These are phyloP conservation scores for Poecilia velifera DNA, from an alignment of 2,797 vertebrate genomes.

Conservation along the genomic window DNA sequence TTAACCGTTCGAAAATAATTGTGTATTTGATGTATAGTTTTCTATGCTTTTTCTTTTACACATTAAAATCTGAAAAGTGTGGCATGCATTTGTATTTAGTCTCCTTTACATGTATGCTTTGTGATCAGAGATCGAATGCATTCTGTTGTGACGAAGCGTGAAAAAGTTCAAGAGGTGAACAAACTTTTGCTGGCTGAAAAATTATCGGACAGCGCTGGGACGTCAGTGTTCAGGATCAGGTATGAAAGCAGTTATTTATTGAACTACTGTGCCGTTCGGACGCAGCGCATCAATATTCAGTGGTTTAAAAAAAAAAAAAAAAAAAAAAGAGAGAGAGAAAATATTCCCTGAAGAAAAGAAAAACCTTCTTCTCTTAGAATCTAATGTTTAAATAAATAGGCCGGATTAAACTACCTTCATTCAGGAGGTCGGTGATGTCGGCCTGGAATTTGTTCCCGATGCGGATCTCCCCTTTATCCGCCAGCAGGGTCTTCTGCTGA, in stretches of 20 bases:
- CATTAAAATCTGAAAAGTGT: not conserved
- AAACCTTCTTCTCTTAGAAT: slow-evolving; percentile 15
- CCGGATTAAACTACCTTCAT: slow-evolving; percentile 83
- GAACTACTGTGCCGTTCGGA: too few species aligned
- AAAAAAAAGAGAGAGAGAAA: not conserved
- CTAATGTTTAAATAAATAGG: slow-evolving; percentile 5
- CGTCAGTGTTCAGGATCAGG: not conserved
- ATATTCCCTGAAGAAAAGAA: slow-evolving; percentile 24
- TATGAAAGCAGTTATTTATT: not conserved
- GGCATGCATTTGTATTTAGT: not conserved
- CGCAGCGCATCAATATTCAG: not conserved
- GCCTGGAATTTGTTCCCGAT: slow-evolving; percentile 98
- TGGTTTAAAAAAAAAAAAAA: slow-evolving; percentile 9
- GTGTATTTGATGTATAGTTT: not conserved
- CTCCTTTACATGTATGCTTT: not conserved
- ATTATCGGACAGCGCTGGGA: slow-evolving; percentile 6
- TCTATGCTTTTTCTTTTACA: not conserved
- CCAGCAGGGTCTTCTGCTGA: slow-evolving; percentile 96
- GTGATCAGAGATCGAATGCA: not conserved
- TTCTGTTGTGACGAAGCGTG: not conserved
- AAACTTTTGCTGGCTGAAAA: slow-evolving; percentile 8
- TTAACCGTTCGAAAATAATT: not conserved
- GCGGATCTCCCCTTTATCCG: slow-evolving; percentile 97
- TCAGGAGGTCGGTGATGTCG: slow-evolving; percentile 93
- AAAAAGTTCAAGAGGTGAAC: not conserved